Evolutionary conservation across 2,888 invertebrate species (phyloP).

Genomic region (Temnothorax rugatulus): DNA sequence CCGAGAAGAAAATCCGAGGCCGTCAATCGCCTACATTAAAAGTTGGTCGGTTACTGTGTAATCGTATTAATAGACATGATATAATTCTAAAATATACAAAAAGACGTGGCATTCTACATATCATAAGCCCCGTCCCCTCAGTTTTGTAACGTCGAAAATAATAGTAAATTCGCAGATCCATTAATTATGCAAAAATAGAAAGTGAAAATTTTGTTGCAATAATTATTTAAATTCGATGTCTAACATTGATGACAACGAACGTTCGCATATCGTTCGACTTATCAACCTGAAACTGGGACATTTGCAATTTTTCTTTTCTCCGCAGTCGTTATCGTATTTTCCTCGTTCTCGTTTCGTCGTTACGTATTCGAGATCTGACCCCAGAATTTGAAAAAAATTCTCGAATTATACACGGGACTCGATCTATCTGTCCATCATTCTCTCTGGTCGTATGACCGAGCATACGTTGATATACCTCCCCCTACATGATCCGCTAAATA

Average conservation of each 20-base stretch:
- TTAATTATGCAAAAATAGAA: neutral
- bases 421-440: neutral
- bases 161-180: neutral
- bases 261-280: neutral
- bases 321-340: neutral
- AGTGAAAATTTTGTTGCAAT: neutral
- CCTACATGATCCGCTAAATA: conserved; percentile 32
- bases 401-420: neutral
- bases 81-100: neutral
- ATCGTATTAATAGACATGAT: neutral
- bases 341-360: neutral
- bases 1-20: neutral
- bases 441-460: neutral
- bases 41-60: neutral
- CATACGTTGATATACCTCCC: conserved; percentile 7
- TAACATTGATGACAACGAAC: neutral
- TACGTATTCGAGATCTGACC: neutral
- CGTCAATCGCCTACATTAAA: neutral
- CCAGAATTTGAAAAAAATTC: neutral
- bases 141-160: neutral
- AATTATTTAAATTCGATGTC: neutral
- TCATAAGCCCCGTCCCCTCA: neutral
- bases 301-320: neutral
- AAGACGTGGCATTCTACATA: neutral
- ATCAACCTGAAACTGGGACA: neutral